phyloP scores from a whole-genome alignment of 2,888 invertebrate genomes.

The Dicyrtoma fusca region DNA sequence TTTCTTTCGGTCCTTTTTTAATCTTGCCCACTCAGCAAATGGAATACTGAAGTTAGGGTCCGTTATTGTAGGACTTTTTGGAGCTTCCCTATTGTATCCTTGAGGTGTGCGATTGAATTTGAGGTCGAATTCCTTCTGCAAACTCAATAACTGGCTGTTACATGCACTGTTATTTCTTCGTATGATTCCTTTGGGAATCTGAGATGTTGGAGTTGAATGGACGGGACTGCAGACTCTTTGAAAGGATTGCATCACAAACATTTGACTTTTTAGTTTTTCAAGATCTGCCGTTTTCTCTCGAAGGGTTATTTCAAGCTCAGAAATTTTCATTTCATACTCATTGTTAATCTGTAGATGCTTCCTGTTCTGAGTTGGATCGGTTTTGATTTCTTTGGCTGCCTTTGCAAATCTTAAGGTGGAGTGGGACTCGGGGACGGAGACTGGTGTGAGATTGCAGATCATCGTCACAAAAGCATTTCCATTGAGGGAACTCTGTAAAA shows the following conservation, averaged over 20 bases:
- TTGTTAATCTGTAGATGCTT: constrained; percentile 69
- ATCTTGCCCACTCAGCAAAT: no score
- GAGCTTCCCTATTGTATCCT: no score
- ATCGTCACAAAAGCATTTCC: constrained; percentile 87
- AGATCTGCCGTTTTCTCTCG: constrained; percentile 58
- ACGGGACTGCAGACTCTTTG: no score
- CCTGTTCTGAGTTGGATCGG: constrained; percentile 78
- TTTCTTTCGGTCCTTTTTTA: no score
- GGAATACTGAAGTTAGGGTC: no score
- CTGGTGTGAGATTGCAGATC: constrained; percentile 82
- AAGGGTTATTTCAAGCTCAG: constrained; percentile 67
- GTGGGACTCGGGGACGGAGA: constrained; percentile 74
- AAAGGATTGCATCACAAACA: constrained; percentile 12
- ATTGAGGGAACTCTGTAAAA: constrained; percentile 81
- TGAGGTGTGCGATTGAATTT: no score
- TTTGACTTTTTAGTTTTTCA: constrained; percentile 22
- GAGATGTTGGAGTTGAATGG: no score
- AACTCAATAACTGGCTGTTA: no score
- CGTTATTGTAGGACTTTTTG: no score
- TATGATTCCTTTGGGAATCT: no score
- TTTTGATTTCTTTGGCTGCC: constrained; percentile 78
- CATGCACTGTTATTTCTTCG: no score
- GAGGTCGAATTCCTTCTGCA: no score
- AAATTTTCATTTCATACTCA: constrained; percentile 71
- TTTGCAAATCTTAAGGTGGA: constrained; percentile 75